These are phyloP conservation scores for Chaenodraco wilsoni DNA, from an alignment of 2,797 vertebrate species.

Conservation along the genomic window DNA sequence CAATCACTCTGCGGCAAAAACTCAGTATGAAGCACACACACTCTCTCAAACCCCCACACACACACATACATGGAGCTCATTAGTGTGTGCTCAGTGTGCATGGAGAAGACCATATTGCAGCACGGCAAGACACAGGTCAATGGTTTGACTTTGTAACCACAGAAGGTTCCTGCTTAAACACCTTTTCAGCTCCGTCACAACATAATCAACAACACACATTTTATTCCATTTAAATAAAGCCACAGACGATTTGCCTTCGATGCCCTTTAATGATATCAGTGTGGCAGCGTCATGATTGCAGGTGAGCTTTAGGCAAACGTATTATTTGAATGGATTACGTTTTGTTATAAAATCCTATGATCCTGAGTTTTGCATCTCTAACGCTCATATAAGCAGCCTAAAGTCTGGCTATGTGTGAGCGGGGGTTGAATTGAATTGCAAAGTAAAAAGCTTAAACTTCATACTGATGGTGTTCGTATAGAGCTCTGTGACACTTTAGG, in stretches of 20 bases:
- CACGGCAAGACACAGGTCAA: slow-evolving; percentile 61
- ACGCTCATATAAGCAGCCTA: neutral
- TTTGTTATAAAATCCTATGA: slow-evolving; percentile 21
- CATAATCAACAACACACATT: neutral
- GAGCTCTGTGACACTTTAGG: neutral
- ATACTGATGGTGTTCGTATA: neutral
- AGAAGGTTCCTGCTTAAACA: slow-evolving; percentile 9
- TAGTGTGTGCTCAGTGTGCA: slow-evolving; percentile 59
- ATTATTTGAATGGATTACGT: neutral
- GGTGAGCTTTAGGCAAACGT: neutral
- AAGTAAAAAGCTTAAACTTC: neutral
- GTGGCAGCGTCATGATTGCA: neutral
- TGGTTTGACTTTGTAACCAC: slow-evolving; percentile 61
- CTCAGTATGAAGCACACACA: slow-evolving; percentile 18
- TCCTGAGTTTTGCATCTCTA: slow-evolving; percentile 17
- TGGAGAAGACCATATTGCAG: slow-evolving; percentile 56
- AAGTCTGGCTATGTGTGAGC: neutral
- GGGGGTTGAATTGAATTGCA: slow-evolving; percentile 11
- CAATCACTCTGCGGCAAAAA: slow-evolving; percentile 65
- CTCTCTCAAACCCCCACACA: slow-evolving; percentile 31
- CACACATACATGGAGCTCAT: slow-evolving; percentile 42
- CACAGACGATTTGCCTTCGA: neutral
- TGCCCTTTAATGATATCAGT: neutral
- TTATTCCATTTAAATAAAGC: neutral
- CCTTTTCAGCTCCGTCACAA: neutral